Base-by-base conservation (phyloP, 2,888 invertebrate species). In the Scaptomyza tumidula region DNA sequence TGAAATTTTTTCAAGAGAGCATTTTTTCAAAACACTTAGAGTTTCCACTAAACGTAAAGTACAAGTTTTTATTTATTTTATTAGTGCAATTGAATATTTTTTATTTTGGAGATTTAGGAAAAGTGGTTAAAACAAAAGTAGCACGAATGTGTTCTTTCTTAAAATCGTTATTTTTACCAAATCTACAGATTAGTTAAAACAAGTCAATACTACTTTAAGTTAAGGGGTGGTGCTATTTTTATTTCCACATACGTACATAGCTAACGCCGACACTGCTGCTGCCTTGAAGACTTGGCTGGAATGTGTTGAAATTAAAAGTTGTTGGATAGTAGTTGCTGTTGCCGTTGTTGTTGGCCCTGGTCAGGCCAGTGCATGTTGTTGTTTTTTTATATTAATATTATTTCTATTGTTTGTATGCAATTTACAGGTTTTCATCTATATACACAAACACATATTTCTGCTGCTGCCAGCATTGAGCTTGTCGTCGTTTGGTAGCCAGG, bases 291-390 rank as follows among this genome's bases (percentile, higher is more conserved):
- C 75, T 67, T 67, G 78, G 70, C 73, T 80, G 88, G 88, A 88
- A 85, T 87, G 88, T 88, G 80, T 85, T 86, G 89, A 87, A 87
- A 87, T 80, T 89, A 87, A 87, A 89, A 87, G 87, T 87, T 89
- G 83, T 86, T 82, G 80, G 74, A 72, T 64, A 58, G 66, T 27
- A 62, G 62, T 48, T 56, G 52, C 44, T 14, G 55, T 45, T 35
- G 62, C 33, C 39, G 68, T 74, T 64, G 71, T 65, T 67, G 75
- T 63, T 75, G 77, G 79, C 77, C 79, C 80, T 80, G 78, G 86
- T 66, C 75, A 61, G 55, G 55, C 58, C 56, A 67, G 56, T 54
- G 71, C 63, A 79, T 71, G 50, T 65, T 64, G 56, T 61, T 63
- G 68, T 24, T 55, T 74, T 75, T 66, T 72, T 63, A 37, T 55